phyloP scores from a whole-genome alignment of 1,140 invertebrate genomes.

The Hypothenemus hampei region DNA sequence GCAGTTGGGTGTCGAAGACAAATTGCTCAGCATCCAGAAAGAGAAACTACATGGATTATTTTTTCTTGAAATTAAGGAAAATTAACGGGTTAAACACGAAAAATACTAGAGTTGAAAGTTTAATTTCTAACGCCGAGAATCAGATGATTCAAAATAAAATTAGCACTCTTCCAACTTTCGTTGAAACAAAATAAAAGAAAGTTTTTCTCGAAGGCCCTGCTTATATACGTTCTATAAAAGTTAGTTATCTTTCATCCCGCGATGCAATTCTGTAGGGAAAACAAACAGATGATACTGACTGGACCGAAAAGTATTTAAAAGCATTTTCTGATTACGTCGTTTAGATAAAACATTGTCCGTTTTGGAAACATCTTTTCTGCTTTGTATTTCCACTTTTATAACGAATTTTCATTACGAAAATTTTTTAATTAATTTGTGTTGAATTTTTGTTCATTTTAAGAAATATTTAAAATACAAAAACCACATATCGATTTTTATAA shows the following conservation, averaged over 20 bases:
- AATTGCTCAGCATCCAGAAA: no score
- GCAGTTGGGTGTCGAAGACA: slow-evolving; percentile 4
- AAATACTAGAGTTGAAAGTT: slow-evolving; percentile 12
- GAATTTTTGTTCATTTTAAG: no score
- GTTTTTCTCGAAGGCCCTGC: slow-evolving; percentile 18
- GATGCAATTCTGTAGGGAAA: slow-evolving; percentile 33
- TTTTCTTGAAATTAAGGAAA: no score
- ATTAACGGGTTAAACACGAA: no score
- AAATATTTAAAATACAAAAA: no score
- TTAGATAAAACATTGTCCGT: slow-evolving; percentile 40
- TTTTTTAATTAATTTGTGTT: no score
- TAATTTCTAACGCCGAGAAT: slow-evolving; percentile 19
- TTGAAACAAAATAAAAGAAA: slow-evolving; percentile 26
- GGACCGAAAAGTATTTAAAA: slow-evolving; percentile 45
- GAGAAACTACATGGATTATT: no score
- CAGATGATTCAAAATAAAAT: slow-evolving; percentile 26
- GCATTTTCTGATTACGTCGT: slow-evolving; percentile 44
- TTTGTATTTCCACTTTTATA: not conserved
- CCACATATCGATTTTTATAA: no score
- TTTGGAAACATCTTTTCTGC: not conserved
- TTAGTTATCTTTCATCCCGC: slow-evolving; percentile 38
- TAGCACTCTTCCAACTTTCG: slow-evolving; percentile 24
- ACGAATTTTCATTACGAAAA: no score
- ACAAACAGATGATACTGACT: slow-evolving; percentile 42
- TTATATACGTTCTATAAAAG: slow-evolving; percentile 33